These are phyloP conservation scores for Chrysoperla carnea DNA, from an alignment of 1,140 invertebrate species.

Conservation along the genomic window DNA sequence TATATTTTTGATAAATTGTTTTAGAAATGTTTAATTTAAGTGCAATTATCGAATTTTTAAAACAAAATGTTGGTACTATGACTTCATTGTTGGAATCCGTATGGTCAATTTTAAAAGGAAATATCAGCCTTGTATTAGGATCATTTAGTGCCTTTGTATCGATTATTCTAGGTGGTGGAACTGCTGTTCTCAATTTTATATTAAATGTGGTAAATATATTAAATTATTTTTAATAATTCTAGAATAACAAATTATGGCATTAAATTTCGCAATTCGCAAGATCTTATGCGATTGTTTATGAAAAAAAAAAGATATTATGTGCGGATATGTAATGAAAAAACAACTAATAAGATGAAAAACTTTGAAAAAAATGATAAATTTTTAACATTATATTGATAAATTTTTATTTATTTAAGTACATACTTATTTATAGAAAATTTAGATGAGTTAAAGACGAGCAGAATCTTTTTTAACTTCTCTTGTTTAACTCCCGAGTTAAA, in stretches of 20 bases:
- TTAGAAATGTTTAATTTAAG: slow-evolving; percentile 54
- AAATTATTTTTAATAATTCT: slow-evolving; percentile 4
- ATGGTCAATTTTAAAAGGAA: slow-evolving; percentile 85
- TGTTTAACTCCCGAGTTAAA: no score
- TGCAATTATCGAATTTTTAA: slow-evolving; percentile 61
- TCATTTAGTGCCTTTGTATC: slow-evolving; percentile 74
- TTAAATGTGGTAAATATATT: slow-evolving; percentile 61
- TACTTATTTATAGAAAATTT: no score
- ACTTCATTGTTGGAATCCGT: slow-evolving; percentile 78
- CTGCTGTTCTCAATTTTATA: slow-evolving; percentile 83
- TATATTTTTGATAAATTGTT: slow-evolving; percentile 10
- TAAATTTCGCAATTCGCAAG: no score
- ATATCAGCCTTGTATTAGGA: slow-evolving; percentile 77
- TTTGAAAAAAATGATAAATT: no score
- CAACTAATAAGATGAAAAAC: no score
- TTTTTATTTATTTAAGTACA: no score
- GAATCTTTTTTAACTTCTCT: no score
- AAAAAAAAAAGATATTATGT: no score
- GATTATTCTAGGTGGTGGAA: slow-evolving; percentile 76
- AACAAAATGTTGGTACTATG: slow-evolving; percentile 84
- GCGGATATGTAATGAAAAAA: no score
- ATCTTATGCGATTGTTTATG: no score
- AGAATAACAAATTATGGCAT: background rate
- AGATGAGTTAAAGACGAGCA: no score
- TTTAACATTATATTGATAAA: no score